Percentiles rank a stretch among this genome's conserved stretches.
Conservation (phyloP, 2,888 invertebrate genomes). For the Anorthoa munda region DNA sequence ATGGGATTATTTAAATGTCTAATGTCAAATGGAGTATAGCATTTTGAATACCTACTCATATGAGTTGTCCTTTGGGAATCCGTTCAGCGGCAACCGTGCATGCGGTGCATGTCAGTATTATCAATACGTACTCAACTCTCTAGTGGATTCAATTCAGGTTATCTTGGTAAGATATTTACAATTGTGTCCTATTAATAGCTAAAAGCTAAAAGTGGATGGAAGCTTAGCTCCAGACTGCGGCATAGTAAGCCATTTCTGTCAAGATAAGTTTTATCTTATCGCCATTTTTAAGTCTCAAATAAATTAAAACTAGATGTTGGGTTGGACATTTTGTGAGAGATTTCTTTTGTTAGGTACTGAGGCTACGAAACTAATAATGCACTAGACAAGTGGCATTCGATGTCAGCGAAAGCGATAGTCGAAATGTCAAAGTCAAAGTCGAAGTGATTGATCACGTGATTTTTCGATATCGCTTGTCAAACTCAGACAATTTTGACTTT, state of each 20-base stretch:
- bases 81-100: slow-evolving; percentile 10
- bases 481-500: no score
- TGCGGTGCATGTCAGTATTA: slow-evolving; percentile 10
- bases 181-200: slow-evolving; percentile 6
- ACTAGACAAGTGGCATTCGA: no score
- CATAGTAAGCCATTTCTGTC: slow-evolving; percentile 6
- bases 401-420: no score
- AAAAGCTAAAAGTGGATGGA: slow-evolving; percentile 30
- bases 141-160: slow-evolving; percentile 17
- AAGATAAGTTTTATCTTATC: slow-evolving; percentile 14
- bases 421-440: no score
- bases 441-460: no score
- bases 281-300: slow-evolving; percentile 25
- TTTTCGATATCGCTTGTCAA: no score
- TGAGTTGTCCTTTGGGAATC: slow-evolving; percentile 3
- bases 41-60: background rate
- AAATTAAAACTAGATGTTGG: slow-evolving; percentile 10
- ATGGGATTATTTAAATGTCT: no score
- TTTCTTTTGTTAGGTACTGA: background rate
- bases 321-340: background rate
- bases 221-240: slow-evolving; percentile 14
- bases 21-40: no score
- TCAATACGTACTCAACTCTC: background rate
- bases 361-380: no score
- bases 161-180: slow-evolving; percentile 10